Conservation (phyloP, 1,140 invertebrate genomes). For the Drosophila saltans region DNA sequence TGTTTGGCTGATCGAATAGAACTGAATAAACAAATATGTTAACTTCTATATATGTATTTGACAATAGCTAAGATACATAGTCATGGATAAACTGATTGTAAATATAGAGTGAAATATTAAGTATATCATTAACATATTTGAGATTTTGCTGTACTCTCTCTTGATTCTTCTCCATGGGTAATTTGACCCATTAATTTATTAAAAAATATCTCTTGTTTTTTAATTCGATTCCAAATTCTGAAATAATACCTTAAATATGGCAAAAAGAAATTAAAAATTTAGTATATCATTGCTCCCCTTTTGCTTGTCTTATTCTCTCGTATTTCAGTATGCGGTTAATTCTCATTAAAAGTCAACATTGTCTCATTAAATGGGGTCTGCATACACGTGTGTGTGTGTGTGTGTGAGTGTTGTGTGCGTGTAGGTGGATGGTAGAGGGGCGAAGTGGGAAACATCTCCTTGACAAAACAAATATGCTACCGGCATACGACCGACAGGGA, state of each 20-base stretch:
- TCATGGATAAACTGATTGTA: slow-evolving; percentile 1
- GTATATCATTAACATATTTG: no score
- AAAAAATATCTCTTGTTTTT: not conserved
- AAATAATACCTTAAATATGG: not conserved
- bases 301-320: not conserved
- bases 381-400: not conserved
- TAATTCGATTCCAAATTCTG: not conserved
- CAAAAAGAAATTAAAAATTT: not conserved
- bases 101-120: not conserved
- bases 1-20: not conserved
- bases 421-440: not conserved
- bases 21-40: not conserved
- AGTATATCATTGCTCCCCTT: not conserved
- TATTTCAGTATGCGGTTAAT: slow-evolving; percentile 5
- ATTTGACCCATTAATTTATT: not conserved
- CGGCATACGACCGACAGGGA: not conserved
- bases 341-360: slow-evolving; percentile 21
- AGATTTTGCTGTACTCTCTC: no score
- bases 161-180: not conserved
- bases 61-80: not conserved
- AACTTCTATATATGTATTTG: not conserved
- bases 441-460: not conserved
- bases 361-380: slow-evolving; percentile 13
- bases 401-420: not conserved
- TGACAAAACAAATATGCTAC: slow-evolving; percentile 15